These are phyloP conservation scores for Heterochromis multidens DNA, from an alignment of 2,113 vertebrate species.

Conservation along the genomic window DNA sequence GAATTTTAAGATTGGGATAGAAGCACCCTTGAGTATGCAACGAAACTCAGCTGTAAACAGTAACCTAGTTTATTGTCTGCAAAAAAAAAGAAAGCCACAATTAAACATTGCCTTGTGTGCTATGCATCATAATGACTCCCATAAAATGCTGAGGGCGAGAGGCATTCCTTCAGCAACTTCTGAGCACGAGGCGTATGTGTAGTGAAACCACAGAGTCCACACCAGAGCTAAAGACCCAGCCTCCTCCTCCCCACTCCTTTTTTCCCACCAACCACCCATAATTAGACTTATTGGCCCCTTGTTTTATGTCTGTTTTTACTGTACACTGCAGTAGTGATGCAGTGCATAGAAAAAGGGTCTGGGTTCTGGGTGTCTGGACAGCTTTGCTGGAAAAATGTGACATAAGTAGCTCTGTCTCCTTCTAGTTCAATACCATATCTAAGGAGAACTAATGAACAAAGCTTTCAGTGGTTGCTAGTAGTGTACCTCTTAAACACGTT, in stretches of 20 bases:
- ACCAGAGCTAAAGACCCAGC: constrained; percentile 55
- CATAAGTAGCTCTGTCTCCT: constrained; percentile 12
- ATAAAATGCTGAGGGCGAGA: constrained; percentile 69
- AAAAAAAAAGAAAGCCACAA: constrained; percentile 43
- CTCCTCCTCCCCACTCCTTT: constrained; percentile 27
- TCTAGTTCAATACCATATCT: constrained; percentile 6
- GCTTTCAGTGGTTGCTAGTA: not conserved
- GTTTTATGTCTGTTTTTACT: constrained; percentile 68
- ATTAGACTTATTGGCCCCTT: constrained; percentile 63
- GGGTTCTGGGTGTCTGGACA: constrained; percentile 20
- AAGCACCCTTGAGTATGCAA: constrained; percentile 27
- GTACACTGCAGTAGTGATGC: constrained; percentile 43
- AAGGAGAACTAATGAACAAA: not conserved
- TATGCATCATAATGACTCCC: constrained; percentile 69
- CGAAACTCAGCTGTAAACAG: constrained; percentile 67
- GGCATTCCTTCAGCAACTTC: constrained; percentile 69
- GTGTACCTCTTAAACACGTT: constrained; percentile 17
- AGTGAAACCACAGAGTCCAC: constrained; percentile 67
- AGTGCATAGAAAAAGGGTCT: not conserved
- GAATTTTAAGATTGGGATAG: not conserved
- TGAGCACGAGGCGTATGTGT: constrained; percentile 62
- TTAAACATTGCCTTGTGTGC: constrained; percentile 70
- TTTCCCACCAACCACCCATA: constrained; percentile 68
- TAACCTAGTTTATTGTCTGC: constrained; percentile 67
- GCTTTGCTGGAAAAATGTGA: constrained; percentile 11